phyloP scores from a whole-genome alignment of 2,797 vertebrate genomes.

The Acrossocheilus fasciatus region DNA sequence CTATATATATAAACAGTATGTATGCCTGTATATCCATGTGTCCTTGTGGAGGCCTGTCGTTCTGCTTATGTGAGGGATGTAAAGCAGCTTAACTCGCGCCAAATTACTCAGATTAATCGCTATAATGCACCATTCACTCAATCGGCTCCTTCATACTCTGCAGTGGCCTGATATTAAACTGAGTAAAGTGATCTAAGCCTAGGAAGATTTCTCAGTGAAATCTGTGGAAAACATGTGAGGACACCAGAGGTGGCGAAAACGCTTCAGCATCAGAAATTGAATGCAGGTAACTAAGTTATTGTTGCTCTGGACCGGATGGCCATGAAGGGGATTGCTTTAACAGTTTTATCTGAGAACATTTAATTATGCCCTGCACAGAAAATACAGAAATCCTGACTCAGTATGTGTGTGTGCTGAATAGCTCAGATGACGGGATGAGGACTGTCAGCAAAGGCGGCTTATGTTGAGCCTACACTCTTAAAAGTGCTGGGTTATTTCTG shows the following conservation, averaged over 20 bases:
- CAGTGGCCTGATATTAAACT: not conserved
- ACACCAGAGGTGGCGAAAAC: not conserved
- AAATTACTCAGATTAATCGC: slow-evolving; percentile 14
- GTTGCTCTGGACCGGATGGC: not conserved
- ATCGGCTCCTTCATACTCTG: not conserved
- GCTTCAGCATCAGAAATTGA: not conserved
- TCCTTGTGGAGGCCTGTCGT: not conserved
- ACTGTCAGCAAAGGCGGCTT: not conserved
- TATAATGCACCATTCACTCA: slow-evolving; percentile 12
- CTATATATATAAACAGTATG: too few relatives aligned
- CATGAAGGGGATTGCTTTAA: not conserved
- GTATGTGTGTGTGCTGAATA: not conserved
- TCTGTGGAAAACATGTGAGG: not conserved
- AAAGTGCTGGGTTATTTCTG: too few relatives aligned
- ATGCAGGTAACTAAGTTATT: not conserved
- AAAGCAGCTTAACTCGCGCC: slow-evolving; percentile 7
- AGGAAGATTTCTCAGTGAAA: not conserved
- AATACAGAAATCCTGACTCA: not conserved
- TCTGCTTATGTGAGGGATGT: slow-evolving; percentile 2
- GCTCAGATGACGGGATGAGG: not conserved
- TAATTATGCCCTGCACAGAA: not conserved
- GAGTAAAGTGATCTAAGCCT: not conserved
- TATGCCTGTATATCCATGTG: not conserved
- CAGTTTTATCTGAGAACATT: slow-evolving; percentile 8
- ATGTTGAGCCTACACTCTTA: slow-evolving; percentile 27